These are phyloP conservation scores for Coluber constrictor DNA, from an alignment of 2,797 vertebrate genomes.

Conservation along the genomic window DNA sequence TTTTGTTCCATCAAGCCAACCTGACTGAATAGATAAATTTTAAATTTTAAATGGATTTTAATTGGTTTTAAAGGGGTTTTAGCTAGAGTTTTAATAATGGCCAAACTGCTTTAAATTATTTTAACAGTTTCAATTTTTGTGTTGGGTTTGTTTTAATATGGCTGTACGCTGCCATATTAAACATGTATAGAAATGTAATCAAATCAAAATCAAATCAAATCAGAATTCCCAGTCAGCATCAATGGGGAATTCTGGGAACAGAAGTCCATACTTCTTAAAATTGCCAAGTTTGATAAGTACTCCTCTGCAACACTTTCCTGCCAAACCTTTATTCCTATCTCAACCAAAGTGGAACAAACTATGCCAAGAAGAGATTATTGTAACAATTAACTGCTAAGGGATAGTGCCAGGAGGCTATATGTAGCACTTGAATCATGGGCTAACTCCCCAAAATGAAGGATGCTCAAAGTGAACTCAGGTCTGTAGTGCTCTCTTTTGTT, in stretches of 20 bases:
- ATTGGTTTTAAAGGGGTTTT: too few species aligned
- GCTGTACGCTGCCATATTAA: too few species aligned
- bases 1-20: too few species aligned
- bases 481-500: not conserved
- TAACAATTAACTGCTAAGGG: not conserved
- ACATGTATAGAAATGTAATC: too few species aligned
- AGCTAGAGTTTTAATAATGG: too few species aligned
- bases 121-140: too few species aligned
- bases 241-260: not conserved
- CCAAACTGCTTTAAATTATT: too few species aligned
- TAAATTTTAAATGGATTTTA: too few species aligned
- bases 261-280: not conserved
- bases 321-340: not conserved
- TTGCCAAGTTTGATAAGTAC: not conserved
- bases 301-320: not conserved
- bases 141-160: too few species aligned
- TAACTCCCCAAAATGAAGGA: not conserved
- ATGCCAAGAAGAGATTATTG: not conserved
- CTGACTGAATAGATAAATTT: too few species aligned
- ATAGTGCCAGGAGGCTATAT: not conserved
- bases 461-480: not conserved
- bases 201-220: too few species aligned
- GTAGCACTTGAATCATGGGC: too few species aligned
- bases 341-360: not conserved
- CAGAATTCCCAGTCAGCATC: not conserved